Evolutionary conservation across 2,888 invertebrate genomes (phyloP), one percentile per base, ranked within the genome.

Genomic region (Sialis fuliginosa): DNA sequence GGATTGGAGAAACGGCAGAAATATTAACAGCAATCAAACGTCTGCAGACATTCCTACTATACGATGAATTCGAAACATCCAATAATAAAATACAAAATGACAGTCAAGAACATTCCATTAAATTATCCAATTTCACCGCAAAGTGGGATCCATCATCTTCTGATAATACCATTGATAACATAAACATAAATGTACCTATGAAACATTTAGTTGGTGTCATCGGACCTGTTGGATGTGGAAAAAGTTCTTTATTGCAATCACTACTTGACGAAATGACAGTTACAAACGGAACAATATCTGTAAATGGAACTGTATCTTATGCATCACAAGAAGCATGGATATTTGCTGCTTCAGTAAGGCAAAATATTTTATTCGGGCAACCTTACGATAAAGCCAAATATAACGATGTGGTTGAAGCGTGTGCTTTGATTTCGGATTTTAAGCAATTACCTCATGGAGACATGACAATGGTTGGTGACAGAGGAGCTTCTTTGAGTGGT

Each of bases 311-410:
- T 2, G 57, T 80, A 10, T 70, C 79, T 0, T 89, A 84, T 59
- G 79, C 81, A 1, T 75, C 82, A 43, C 87, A 88, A 63, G 81
- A 87, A 54, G 78, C 89, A 0, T 90, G 89, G 88, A 62, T 81
- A 2, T 81, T 81, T 53, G 72, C 75, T 0, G 77, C 75, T 1
- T 77, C 79, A 1, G 72, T 90, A 2, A 69, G 78, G 40, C 79
- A 86, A 55, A 90, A 90, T 58, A 82, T 90, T 50, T 64, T 85
- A 8, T 88, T 90, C 60, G 88, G 86, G 0, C 67, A 74, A 52
- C 67, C 71, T 0, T 78, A 71, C 55, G 70, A 77, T 51, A 66
- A 69, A 48, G 57, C 66, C n/a, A 67, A 70, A 12, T 70, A 68
- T 52, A 58, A 60, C 22, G 52, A 60, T 44, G 66, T 72, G 2